Percentiles rank a stretch among this genome's conserved stretches.
phyloP scores from a whole-genome alignment of 2,113 vertebrate species.

The Podarcis muralis region DNA sequence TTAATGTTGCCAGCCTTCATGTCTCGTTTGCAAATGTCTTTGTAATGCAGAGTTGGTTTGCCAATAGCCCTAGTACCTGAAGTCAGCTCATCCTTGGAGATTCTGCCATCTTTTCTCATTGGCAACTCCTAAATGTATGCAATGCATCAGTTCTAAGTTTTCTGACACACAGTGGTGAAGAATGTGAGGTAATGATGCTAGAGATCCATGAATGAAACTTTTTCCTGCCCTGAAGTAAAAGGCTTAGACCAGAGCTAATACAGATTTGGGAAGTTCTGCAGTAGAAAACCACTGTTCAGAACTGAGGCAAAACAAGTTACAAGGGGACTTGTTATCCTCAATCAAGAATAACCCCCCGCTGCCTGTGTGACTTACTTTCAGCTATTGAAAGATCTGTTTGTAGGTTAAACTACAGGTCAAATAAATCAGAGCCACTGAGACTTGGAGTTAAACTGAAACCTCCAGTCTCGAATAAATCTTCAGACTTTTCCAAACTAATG shows the following conservation, averaged over 20 bases:
- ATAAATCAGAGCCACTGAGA: neutral
- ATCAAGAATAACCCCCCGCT: neutral
- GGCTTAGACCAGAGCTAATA: neutral
- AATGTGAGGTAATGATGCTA: neutral
- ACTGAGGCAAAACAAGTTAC: neutral
- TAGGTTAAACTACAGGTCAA: neutral
- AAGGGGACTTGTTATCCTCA: neutral
- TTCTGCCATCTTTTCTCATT: too few relatives aligned
- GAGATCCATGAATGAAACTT: neutral
- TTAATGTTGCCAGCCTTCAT: too few relatives aligned
- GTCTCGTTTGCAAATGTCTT: too few relatives aligned
- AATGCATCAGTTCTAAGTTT: too few relatives aligned
- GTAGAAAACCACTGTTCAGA: neutral
- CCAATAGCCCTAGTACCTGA: too few relatives aligned
- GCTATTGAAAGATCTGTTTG: conserved; percentile 7
- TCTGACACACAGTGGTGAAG: too few relatives aligned
- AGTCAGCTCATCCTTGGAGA: too few relatives aligned
- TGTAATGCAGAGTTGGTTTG: too few relatives aligned
- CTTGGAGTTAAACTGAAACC: neutral
- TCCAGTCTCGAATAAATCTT: neutral
- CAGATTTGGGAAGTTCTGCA: neutral
- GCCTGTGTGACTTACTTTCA: neutral
- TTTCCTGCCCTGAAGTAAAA: neutral
- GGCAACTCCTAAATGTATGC: too few relatives aligned
- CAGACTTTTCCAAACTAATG: conserved; percentile 4